Conservation (phyloP, 1,140 invertebrate genomes). For the Anthonomus grandis region DNA sequence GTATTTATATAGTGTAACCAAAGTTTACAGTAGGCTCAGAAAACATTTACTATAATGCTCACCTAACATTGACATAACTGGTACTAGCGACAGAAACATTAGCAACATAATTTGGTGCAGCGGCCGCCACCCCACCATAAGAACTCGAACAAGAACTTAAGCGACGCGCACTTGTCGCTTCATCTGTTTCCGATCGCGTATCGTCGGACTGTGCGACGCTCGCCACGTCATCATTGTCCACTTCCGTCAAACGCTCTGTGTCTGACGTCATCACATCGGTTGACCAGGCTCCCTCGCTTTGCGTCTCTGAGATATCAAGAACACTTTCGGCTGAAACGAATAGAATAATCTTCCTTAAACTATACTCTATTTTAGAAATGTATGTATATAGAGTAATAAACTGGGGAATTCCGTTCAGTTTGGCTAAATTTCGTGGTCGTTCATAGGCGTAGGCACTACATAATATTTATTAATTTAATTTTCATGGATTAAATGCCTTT, state of each 20-base stretch:
- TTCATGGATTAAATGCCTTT: too few relatives aligned
- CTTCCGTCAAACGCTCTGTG: slow-evolving; percentile 86
- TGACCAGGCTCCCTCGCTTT: slow-evolving; percentile 93
- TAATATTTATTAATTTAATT: too few relatives aligned
- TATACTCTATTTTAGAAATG: too few relatives aligned
- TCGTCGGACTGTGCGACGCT: slow-evolving; percentile 74
- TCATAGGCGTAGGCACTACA: too few relatives aligned
- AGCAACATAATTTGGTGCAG: slow-evolving; percentile 20
- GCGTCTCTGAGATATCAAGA: slow-evolving; percentile 81
- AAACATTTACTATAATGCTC: too few relatives aligned
- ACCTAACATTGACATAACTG: slow-evolving; percentile 16
- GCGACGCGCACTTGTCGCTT: slow-evolving; percentile 25
- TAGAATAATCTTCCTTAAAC: too few relatives aligned
- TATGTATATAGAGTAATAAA: too few relatives aligned
- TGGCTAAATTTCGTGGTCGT: too few relatives aligned
- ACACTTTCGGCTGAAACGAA: slow-evolving; percentile 47
- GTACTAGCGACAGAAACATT: slow-evolving; percentile 14
- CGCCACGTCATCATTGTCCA: slow-evolving; percentile 76
- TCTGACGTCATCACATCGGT: slow-evolving; percentile 95
- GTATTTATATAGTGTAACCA: too few relatives aligned
- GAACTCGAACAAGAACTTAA: slow-evolving; percentile 35
- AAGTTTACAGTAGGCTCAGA: too few relatives aligned
- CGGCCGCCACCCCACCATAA: slow-evolving; percentile 15
- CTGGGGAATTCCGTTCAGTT: too few relatives aligned
- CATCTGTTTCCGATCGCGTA: slow-evolving; percentile 61